These are phyloP conservation scores for Lasiurus cinereus DNA, from an alignment of 2,113 vertebrate species.

Conservation along the genomic window DNA sequence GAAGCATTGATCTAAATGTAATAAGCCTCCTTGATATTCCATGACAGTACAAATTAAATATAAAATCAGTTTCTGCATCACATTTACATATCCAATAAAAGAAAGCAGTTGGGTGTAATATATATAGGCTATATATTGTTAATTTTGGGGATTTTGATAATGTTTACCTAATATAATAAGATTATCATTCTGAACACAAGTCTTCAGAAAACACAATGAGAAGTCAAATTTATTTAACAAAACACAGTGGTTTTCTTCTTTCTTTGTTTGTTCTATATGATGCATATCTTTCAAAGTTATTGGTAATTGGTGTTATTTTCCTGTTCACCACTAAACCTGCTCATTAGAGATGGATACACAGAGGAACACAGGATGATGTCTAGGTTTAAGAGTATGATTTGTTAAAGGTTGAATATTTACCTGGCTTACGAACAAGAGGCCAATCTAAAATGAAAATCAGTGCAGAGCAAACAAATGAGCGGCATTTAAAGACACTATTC, in stretches of 20 bases:
- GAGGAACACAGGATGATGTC: background rate
- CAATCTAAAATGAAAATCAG: slow-evolving; percentile 68
- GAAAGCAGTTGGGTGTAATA: background rate
- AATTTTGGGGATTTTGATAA: slow-evolving; percentile 22
- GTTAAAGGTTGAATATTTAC: slow-evolving; percentile 48
- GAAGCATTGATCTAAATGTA: background rate
- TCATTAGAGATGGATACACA: slow-evolving; percentile 49
- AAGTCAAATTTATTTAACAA: slow-evolving; percentile 65
- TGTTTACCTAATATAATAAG: background rate
- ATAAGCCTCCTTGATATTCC: slow-evolving; percentile 39
- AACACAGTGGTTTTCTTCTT: slow-evolving; percentile 70
- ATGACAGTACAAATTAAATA: background rate
- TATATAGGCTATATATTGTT: background rate
- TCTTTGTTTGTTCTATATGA: slow-evolving; percentile 29
- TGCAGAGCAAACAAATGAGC: background rate
- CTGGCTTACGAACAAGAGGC: slow-evolving; percentile 4
- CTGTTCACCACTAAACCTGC: slow-evolving; percentile 60
- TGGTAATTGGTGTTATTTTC: slow-evolving; percentile 69
- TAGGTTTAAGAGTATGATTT: slow-evolving; percentile 30
- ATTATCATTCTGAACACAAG: slow-evolving; percentile 49
- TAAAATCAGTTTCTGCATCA: background rate
- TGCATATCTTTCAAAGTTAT: slow-evolving; percentile 64
- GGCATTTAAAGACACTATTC: background rate
- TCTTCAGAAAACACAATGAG: slow-evolving; percentile 56
- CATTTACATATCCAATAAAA: slow-evolving; percentile 16